Percentiles rank a stretch among this genome's conserved stretches.
Conservation (phyloP, 2,888 invertebrate genomes). For the Acanthosepion esculentum region DNA sequence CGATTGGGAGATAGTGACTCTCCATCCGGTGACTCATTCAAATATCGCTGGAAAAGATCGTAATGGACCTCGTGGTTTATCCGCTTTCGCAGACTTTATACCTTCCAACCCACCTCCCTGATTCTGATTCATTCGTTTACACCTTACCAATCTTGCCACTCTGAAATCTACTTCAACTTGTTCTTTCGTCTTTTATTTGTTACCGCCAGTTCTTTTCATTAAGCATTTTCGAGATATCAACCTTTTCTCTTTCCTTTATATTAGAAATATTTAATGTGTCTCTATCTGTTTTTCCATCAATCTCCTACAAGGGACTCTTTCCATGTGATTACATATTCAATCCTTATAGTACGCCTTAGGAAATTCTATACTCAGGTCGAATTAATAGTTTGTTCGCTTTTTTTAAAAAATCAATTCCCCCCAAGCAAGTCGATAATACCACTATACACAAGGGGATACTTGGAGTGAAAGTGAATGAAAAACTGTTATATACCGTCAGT, state of each 20-base stretch:
- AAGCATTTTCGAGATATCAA: not conserved
- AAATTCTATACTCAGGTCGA: too few species aligned
- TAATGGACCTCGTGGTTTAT: not conserved
- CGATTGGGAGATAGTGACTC: not conserved
- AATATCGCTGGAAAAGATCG: conserved; percentile 11
- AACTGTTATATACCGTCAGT: too few species aligned
- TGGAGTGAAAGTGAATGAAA: too few species aligned
- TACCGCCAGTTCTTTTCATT: not conserved
- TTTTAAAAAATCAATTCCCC: too few species aligned
- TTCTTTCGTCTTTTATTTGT: not conserved
- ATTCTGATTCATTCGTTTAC: not conserved
- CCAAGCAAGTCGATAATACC: too few species aligned
- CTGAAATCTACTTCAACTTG: not conserved
- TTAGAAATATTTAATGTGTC: not conserved
- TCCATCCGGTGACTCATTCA: not conserved
- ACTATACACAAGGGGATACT: too few species aligned
- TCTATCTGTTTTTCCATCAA: not conserved
- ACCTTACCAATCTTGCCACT: not conserved
- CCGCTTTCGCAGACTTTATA: not conserved
- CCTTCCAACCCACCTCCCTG: not conserved
- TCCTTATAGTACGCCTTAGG: not conserved
- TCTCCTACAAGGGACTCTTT: not conserved
- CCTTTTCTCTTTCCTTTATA: not conserved
- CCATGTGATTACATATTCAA: not conserved
- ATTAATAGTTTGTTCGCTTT: too few species aligned